Evolutionary conservation across 2,888 invertebrate species (phyloP).

Genomic region (Epinotia nisella): DNA sequence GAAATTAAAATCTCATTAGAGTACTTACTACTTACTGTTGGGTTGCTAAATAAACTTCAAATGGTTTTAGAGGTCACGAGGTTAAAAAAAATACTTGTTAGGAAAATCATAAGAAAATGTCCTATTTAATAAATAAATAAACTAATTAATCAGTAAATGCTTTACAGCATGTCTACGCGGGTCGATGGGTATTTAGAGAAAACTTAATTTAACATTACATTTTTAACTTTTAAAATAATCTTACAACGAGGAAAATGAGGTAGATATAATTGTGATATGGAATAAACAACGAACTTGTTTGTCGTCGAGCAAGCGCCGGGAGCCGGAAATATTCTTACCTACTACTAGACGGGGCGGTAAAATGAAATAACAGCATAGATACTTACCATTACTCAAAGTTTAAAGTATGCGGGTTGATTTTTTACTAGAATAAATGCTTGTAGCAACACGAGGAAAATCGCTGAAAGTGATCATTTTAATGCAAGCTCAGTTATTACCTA

Average conservation of each 20-base stretch:
- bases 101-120: conserved; percentile 25
- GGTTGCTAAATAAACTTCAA: background rate
- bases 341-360: background rate
- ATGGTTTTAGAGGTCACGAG: background rate
- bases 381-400: background rate
- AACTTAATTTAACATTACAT: conserved; percentile 64
- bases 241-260: conserved; percentile 82
- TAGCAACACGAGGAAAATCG: too few species aligned
- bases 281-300: conserved; percentile 63
- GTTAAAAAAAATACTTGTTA: conserved; percentile 3
- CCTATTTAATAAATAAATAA: conserved; percentile 61
- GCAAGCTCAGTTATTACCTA: background rate
- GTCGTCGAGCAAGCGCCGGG: conserved; percentile 32
- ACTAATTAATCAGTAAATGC: conserved; percentile 59
- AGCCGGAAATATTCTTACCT: background rate
- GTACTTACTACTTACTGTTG: conserved; percentile 2
- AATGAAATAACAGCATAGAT: too few species aligned
- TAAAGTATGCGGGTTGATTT: background rate
- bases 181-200: conserved; percentile 65
- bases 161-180: conserved; percentile 49
- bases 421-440: too few species aligned
- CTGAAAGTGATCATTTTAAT: background rate
- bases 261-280: conserved; percentile 84
- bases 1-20: conserved; percentile 18
- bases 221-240: conserved; percentile 75